These are phyloP conservation scores for Drosophila eohydei DNA, from an alignment of 2,888 invertebrate genomes.

Conservation along the genomic window DNA sequence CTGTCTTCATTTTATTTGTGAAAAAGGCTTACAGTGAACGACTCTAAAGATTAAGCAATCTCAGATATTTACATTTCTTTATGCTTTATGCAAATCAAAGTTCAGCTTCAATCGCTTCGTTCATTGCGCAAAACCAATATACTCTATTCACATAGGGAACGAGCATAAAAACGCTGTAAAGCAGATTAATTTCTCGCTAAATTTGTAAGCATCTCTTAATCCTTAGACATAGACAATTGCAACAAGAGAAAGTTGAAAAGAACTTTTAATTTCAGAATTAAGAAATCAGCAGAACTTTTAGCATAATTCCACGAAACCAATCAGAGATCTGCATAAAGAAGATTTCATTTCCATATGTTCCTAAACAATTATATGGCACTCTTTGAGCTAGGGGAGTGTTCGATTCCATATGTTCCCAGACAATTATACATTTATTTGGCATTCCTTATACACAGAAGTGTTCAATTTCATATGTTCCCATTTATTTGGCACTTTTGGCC, in stretches of 20 bases:
- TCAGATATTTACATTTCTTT: too few relatives aligned
- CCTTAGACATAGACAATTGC: background rate
- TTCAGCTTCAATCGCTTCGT: background rate
- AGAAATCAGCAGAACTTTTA: too few relatives aligned
- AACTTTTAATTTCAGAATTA: background rate
- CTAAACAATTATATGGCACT: too few relatives aligned
- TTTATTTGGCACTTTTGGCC: background rate
- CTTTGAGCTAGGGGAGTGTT: too few relatives aligned
- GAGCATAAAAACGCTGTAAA: background rate
- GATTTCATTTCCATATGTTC: background rate
- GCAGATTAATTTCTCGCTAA: background rate
- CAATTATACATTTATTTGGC: background rate
- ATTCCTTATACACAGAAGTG: background rate
- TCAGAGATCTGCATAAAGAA: background rate
- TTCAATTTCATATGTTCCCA: background rate
- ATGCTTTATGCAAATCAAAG: too few relatives aligned
- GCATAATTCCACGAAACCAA: background rate
- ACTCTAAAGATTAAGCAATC: too few relatives aligned
- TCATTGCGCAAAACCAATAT: background rate
- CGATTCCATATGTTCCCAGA: too few relatives aligned
- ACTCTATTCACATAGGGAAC: background rate
- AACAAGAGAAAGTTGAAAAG: background rate
- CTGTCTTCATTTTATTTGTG: too few relatives aligned
- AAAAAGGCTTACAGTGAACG: too few relatives aligned
- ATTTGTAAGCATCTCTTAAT: background rate